These are phyloP conservation scores for Mormyrops boulengeri DNA, from an alignment of 2,797 vertebrate genomes.

Conservation along the genomic window DNA sequence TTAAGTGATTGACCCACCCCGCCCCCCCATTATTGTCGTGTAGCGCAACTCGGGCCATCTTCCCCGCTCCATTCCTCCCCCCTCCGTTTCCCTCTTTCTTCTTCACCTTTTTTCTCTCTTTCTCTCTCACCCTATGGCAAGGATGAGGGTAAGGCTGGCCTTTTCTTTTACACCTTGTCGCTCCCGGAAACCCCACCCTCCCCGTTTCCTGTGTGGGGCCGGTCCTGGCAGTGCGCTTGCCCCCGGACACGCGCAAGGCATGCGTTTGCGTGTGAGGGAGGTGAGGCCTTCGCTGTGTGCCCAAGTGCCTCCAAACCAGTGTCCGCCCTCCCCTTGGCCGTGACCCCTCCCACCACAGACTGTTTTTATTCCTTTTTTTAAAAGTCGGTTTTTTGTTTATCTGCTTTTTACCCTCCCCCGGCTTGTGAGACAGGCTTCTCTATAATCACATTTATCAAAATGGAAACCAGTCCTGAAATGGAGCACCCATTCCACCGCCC, in stretches of 20 bases:
- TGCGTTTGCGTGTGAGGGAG: neutral
- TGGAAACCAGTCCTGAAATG: constrained; percentile 35
- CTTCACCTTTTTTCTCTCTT: neutral
- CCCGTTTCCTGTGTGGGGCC: neutral
- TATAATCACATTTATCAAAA: constrained; percentile 27
- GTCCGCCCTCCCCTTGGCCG: neutral
- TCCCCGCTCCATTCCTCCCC: neutral
- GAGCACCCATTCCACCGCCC: constrained; percentile 30
- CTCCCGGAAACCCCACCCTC: constrained; percentile 1
- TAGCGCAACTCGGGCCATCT: constrained; percentile 26
- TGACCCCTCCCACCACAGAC: neutral
- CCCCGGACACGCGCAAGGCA: neutral
- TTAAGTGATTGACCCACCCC: neutral
- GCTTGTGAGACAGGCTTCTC: constrained; percentile 23
- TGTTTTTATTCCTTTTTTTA: constrained; percentile 42
- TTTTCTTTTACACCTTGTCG: constrained; percentile 34
- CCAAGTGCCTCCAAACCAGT: constrained; percentile 14
- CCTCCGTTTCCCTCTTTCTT: neutral
- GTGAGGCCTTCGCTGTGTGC: constrained; percentile 6
- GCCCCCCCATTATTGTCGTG: neutral
- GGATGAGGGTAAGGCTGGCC: constrained; percentile 40
- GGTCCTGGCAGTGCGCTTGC: neutral
- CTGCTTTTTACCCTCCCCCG: constrained; percentile 41
- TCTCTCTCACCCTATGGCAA: constrained; percentile 11
- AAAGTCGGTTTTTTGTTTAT: constrained; percentile 38